Evolutionary conservation across 2,888 invertebrate species (phyloP).

Genomic region (Melieria omissa): DNA sequence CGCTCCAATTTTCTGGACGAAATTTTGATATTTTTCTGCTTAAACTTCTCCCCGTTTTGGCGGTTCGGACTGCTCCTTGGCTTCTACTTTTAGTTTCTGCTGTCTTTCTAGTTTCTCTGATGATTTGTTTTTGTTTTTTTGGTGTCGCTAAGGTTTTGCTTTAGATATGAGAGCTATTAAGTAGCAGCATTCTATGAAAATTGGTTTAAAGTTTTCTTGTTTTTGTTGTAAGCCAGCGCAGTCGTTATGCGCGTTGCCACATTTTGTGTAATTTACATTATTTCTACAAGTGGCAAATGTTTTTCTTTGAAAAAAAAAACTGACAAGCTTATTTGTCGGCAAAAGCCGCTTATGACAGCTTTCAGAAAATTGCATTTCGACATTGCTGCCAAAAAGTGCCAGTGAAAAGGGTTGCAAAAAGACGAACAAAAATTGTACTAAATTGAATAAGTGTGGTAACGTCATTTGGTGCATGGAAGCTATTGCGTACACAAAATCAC

Average conservation of each 20-base stretch:
- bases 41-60: conserved; percentile 53
- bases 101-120: not conserved
- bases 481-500: conserved; percentile 53
- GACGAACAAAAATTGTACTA: no score
- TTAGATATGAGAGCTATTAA: no score
- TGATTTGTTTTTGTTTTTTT: not conserved
- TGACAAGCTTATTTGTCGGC: not conserved
- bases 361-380: not conserved
- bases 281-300: not conserved
- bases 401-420: no score
- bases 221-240: not conserved
- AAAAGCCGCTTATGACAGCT: not conserved
- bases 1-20: conserved; percentile 66
- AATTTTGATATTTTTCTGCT: conserved; percentile 66
- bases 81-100: conserved; percentile 3
- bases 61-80: conserved; percentile 30
- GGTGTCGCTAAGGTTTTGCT: no score
- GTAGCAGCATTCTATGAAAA: no score
- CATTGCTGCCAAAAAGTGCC: no score
- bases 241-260: not conserved
- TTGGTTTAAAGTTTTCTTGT: not conserved
- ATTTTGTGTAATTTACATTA: not conserved
- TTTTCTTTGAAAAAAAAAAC: not conserved
- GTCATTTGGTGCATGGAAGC: not conserved
- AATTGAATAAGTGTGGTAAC: no score